Percentiles rank a stretch among this genome's conserved stretches.
Conservation (phyloP, 2,888 invertebrate genomes). For the Drosophila testacea region DNA sequence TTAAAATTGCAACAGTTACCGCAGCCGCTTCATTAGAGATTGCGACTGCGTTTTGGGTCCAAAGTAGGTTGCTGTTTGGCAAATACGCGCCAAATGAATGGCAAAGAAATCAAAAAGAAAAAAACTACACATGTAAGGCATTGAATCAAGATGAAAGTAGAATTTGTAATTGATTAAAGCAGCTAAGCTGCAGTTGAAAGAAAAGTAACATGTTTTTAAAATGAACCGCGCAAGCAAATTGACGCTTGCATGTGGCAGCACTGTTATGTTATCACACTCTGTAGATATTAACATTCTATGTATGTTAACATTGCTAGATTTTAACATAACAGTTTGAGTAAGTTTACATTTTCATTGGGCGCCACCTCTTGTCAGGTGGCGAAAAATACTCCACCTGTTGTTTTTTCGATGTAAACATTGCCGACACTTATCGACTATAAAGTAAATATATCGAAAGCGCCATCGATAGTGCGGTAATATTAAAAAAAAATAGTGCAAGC, state of each 20-base stretch:
- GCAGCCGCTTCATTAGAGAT: conserved; percentile 61
- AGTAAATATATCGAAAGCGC: too few species aligned
- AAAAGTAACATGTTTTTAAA: not conserved
- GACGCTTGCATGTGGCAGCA: not conserved
- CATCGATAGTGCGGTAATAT: too few species aligned
- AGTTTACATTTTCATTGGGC: too few species aligned
- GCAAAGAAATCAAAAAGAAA: conserved; percentile 28
- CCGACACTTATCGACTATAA: too few species aligned
- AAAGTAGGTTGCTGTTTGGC: conserved; percentile 72
- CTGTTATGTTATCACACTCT: conserved; percentile 1
- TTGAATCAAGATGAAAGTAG: conserved; percentile 80
- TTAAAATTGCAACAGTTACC: conserved; percentile 70
- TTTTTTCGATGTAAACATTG: too few species aligned
- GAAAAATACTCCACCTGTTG: too few species aligned
- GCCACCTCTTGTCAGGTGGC: too few species aligned
- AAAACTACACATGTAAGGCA: conserved; percentile 45
- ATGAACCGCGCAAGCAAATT: not conserved
- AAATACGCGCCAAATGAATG: conserved; percentile 58
- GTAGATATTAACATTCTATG: too few species aligned
- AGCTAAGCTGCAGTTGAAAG: not conserved
- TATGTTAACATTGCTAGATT: too few species aligned
- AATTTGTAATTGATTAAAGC: conserved; percentile 61
- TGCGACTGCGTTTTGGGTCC: conserved; percentile 35
- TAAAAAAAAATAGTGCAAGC: too few species aligned
- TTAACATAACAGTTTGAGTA: too few species aligned